A percentile compares a stretch with the other conserved stretches of the same genome.
Conservation (phyloP, 2,797 vertebrate genomes). For the Typhlichthys eigenmanni region DNA sequence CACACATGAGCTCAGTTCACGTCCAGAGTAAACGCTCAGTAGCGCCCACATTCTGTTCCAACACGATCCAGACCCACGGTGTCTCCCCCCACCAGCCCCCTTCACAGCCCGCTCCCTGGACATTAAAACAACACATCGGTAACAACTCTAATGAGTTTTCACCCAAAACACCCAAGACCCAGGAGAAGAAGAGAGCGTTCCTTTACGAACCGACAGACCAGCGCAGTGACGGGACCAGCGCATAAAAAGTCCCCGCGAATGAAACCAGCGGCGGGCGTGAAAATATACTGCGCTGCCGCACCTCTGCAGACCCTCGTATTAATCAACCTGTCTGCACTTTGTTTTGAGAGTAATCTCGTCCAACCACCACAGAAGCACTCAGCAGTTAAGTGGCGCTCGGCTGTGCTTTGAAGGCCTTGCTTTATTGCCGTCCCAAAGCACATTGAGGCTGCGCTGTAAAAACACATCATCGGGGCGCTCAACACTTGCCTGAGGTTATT, state of each 20-base stretch:
- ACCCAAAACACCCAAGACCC: constrained; percentile 45
- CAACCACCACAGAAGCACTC: constrained; percentile 79
- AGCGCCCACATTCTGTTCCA: constrained; percentile 5
- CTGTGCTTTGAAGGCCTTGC: constrained; percentile 77
- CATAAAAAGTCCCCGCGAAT: constrained; percentile 73
- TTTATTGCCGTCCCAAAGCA: constrained; percentile 77
- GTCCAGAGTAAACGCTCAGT: neutral
- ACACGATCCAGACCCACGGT: constrained; percentile 14
- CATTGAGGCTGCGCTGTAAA: constrained; percentile 71
- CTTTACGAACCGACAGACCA: constrained; percentile 76
- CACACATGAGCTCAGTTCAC: neutral
- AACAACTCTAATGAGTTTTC: constrained; percentile 71
- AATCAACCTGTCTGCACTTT: constrained; percentile 83
- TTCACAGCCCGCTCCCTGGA: constrained; percentile 36
- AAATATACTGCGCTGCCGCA: constrained; percentile 75
- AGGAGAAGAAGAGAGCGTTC: constrained; percentile 44
- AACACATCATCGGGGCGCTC: constrained; percentile 72
- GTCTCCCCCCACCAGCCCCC: constrained; percentile 26
- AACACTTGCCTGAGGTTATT: constrained; percentile 56
- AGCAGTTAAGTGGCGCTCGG: constrained; percentile 76
- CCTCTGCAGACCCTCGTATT: constrained; percentile 78
- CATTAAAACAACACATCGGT: constrained; percentile 65
- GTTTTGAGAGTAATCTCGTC: constrained; percentile 83
- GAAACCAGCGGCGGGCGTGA: constrained; percentile 75
- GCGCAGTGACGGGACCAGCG: constrained; percentile 71